Evolutionary conservation across 2,797 vertebrate species (phyloP).

Genomic region (Xenentodon cancila): DNA sequence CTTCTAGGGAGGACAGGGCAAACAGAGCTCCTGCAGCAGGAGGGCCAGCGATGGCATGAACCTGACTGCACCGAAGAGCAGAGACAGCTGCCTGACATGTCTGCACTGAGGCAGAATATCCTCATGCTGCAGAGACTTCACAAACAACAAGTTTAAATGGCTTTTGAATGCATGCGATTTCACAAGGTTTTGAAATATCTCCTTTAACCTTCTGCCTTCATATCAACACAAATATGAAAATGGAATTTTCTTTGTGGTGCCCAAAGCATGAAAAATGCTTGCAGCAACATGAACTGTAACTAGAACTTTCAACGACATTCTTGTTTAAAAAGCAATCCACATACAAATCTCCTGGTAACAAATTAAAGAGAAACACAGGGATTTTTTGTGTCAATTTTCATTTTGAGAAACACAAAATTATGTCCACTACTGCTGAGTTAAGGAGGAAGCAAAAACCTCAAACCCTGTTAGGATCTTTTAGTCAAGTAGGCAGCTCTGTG

Average conservation of each 20-base stretch:
- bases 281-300: neutral
- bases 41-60: constrained; percentile 52
- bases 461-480: too few relatives aligned
- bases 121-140: neutral
- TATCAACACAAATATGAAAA: neutral
- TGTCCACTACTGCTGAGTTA: too few relatives aligned
- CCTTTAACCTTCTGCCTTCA: constrained; percentile 2
- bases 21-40: constrained; percentile 65
- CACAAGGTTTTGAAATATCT: neutral
- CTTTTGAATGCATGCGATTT: neutral
- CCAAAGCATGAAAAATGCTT: neutral
- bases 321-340: neutral
- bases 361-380: neutral
- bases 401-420: too few relatives aligned
- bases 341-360: neutral
- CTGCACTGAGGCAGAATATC: neutral
- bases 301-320: constrained; percentile 3
- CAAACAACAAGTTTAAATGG: neutral
- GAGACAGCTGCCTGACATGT: constrained; percentile 28
- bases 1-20: constrained; percentile 67
- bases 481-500: too few relatives aligned
- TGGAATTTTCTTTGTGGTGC: constrained; percentile 6
- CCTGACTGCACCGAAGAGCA: constrained; percentile 14
- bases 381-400: too few relatives aligned
- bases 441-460: too few relatives aligned